Conservation (phyloP, 2,113 vertebrate species). For the Acanthochromis polyacanthus region DNA sequence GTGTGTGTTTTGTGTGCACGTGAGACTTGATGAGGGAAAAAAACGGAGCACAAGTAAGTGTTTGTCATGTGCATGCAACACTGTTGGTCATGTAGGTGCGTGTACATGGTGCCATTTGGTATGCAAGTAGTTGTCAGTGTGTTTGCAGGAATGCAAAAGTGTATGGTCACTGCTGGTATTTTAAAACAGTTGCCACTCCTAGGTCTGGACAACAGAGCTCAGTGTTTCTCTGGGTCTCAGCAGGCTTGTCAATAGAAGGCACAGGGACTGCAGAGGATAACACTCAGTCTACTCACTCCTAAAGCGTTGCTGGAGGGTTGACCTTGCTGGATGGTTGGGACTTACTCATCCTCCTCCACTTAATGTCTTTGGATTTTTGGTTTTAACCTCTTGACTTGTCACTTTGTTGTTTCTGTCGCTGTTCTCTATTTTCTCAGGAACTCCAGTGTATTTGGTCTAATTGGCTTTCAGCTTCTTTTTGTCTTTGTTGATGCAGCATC, state of each 20-base stretch:
- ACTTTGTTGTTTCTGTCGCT: conserved; percentile 12
- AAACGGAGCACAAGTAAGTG: conserved; percentile 14
- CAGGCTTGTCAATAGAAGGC: conserved; percentile 20
- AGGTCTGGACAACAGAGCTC: conserved; percentile 43
- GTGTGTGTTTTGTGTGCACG: conserved; percentile 32
- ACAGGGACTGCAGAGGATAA: conserved; percentile 37
- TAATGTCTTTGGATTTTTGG: not conserved
- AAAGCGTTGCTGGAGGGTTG: conserved; percentile 39
- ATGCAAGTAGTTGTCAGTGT: conserved; percentile 28
- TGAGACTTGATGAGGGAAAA: conserved; percentile 23
- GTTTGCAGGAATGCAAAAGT: conserved; percentile 39
- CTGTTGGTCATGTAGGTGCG: conserved; percentile 21
- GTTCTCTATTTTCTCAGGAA: conserved; percentile 6
- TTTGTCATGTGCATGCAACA: conserved; percentile 38
- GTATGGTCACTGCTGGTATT: conserved; percentile 16
- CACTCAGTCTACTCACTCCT: conserved; percentile 25
- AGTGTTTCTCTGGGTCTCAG: conserved; percentile 54
- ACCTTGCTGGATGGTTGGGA: conserved; percentile 26
- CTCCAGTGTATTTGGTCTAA: not conserved
- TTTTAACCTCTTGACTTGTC: conserved; percentile 1
- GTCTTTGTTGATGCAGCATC: not conserved
- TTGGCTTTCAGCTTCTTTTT: not conserved
- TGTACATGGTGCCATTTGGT: conserved; percentile 40
- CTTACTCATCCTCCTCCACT: conserved; percentile 29
- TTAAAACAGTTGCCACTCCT: conserved; percentile 19